Conservation (phyloP, 2,888 invertebrate genomes). For the Branchinecta sandiegonensis region DNA sequence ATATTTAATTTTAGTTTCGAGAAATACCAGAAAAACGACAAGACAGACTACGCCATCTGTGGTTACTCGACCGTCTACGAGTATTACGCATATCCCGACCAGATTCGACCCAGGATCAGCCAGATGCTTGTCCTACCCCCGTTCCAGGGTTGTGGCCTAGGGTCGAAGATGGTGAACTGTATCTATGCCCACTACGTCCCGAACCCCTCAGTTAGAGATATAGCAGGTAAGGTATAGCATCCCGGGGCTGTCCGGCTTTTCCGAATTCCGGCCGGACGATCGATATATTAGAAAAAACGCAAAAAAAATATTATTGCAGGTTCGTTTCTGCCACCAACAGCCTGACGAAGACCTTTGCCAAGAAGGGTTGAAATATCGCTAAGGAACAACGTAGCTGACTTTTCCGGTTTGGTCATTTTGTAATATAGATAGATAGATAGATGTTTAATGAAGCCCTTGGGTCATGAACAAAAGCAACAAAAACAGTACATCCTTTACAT, state of each 20-base stretch:
- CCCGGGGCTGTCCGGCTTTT: background rate
- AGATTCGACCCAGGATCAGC: conserved; percentile 74
- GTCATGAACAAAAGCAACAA: too few relatives aligned
- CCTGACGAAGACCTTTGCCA: too few relatives aligned
- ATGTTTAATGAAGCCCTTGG: too few relatives aligned
- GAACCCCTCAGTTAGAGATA: conserved; percentile 45
- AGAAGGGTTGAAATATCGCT: too few relatives aligned
- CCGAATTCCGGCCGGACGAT: background rate
- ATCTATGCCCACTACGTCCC: conserved; percentile 44
- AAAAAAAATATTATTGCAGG: too few relatives aligned
- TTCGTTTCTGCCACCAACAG: too few relatives aligned
- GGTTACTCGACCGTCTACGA: conserved; percentile 86
- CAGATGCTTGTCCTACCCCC: conserved; percentile 88
- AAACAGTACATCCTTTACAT: too few relatives aligned
- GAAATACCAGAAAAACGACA: conserved; percentile 35
- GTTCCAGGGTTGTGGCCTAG: conserved; percentile 69
- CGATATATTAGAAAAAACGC: background rate
- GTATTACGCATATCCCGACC: conserved; percentile 82
- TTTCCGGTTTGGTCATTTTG: too few relatives aligned
- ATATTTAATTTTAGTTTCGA: conserved; percentile 32
- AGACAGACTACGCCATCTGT: conserved; percentile 52
- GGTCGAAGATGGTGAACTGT: conserved; percentile 54
- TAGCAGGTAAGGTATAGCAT: conserved; percentile 44
- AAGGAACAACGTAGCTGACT: too few relatives aligned
- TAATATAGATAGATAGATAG: too few relatives aligned